Conservation (phyloP, 2,113 vertebrate species). For the Nibea coibor region DNA sequence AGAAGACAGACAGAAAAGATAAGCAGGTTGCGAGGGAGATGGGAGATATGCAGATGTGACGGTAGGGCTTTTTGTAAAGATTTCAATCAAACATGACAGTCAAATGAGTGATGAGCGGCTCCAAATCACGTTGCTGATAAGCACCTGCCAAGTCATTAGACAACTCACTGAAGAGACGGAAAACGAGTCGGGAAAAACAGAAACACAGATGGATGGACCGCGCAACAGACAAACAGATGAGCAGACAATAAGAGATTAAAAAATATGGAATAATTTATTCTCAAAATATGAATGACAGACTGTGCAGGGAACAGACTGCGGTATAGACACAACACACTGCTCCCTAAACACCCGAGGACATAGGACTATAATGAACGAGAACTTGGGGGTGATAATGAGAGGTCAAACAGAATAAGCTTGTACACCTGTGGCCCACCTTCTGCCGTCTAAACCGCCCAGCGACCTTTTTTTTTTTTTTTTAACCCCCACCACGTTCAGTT, state of each 20-base stretch:
- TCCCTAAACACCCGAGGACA: conserved; percentile 65
- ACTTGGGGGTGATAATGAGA: conserved; percentile 75
- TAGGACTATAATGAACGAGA: conserved; percentile 67
- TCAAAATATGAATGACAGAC: conserved; percentile 71
- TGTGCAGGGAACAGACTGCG: conserved; percentile 64
- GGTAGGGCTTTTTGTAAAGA: neutral
- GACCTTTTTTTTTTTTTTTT: conserved; percentile 28
- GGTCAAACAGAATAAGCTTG: conserved; percentile 74
- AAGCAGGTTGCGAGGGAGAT: conserved; percentile 1
- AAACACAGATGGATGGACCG: conserved; percentile 22
- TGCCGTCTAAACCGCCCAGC: conserved; percentile 62
- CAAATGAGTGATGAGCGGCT: conserved; percentile 19
- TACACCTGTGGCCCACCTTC: conserved; percentile 84
- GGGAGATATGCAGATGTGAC: conserved; percentile 38
- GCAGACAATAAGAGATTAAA: conserved; percentile 55
- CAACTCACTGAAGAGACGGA: neutral
- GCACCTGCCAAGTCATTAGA: conserved; percentile 18
- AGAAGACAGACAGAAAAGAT: neutral
- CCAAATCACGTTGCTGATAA: conserved; percentile 13
- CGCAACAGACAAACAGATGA: conserved; percentile 46
- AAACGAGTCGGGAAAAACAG: neutral
- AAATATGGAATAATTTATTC: conserved; percentile 73
- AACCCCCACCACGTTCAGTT: conserved; percentile 56
- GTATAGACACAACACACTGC: conserved; percentile 52
- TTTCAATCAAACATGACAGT: conserved; percentile 18